Conservation (phyloP, 2,888 invertebrate species). For the Cenopis cana region DNA sequence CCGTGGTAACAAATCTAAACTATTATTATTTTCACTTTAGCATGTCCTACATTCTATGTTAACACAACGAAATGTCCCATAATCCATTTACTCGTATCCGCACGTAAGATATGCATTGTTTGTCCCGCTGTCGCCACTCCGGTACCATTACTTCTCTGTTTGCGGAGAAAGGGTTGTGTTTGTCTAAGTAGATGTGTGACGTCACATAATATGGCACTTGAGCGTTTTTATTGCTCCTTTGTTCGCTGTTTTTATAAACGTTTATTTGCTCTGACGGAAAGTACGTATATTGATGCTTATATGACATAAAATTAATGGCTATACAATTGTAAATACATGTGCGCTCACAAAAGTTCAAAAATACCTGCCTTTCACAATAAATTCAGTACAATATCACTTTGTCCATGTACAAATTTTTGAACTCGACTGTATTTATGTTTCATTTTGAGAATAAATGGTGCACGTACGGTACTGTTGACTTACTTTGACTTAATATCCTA, state of each 20-base stretch:
- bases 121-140: slow-evolving; percentile 60
- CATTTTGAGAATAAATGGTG: no score
- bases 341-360: no score
- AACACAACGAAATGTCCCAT: slow-evolving; percentile 22
- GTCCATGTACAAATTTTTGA: no score
- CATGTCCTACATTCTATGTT: not conserved
- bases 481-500: no score
- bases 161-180: slow-evolving; percentile 53
- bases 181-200: slow-evolving; percentile 47
- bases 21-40: no score
- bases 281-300: not conserved
- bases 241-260: slow-evolving; percentile 3
- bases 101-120: slow-evolving; percentile 61
- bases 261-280: not conserved
- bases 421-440: no score
- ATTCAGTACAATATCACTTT: no score
- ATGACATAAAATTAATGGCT: not conserved
- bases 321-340: no score
- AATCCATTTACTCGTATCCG: slow-evolving; percentile 47
- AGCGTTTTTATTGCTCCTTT: slow-evolving; percentile 25
- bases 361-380: no score
- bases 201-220: slow-evolving; percentile 46
- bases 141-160: slow-evolving; percentile 64
- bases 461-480: no score
- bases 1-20: no score